phyloP scores from a whole-genome alignment of 2,888 invertebrate genomes.

The Ecliptopera silaceata region DNA sequence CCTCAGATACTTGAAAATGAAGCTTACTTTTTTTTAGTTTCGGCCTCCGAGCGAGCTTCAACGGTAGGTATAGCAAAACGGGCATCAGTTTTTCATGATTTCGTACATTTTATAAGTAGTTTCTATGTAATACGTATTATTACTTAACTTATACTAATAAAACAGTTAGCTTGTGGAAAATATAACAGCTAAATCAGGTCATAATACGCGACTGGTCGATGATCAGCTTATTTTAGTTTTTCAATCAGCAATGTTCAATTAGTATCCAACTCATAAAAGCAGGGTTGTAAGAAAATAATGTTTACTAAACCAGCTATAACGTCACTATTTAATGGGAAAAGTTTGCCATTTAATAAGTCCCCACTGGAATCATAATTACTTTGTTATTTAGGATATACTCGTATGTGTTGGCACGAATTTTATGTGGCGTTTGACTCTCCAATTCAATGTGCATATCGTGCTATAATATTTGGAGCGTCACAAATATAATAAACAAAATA shows the following conservation, averaged over 20 bases:
- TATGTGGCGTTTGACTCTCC: too few species aligned
- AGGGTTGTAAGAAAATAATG: constrained; percentile 40
- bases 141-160: background rate
- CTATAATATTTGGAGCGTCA: too few species aligned
- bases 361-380: background rate
- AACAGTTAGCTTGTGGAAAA: constrained; percentile 22
- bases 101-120: too few species aligned
- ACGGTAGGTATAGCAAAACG: too few species aligned
- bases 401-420: background rate
- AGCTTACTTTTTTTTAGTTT: too few species aligned
- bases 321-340: background rate
- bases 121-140: too few species aligned
- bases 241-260: constrained; percentile 61
- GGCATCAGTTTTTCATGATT: too few species aligned
- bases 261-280: constrained; percentile 51
- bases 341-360: background rate
- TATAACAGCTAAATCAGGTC: constrained; percentile 45
- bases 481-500: too few species aligned
- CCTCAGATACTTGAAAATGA: too few species aligned
- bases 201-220: constrained; percentile 49
- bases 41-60: too few species aligned
- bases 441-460: too few species aligned
- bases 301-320: constrained; percentile 19
- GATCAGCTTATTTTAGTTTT: constrained; percentile 65
- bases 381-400: background rate